These are phyloP conservation scores for Electrona antarctica DNA, from an alignment of 2,113 vertebrate genomes.

Conservation along the genomic window DNA sequence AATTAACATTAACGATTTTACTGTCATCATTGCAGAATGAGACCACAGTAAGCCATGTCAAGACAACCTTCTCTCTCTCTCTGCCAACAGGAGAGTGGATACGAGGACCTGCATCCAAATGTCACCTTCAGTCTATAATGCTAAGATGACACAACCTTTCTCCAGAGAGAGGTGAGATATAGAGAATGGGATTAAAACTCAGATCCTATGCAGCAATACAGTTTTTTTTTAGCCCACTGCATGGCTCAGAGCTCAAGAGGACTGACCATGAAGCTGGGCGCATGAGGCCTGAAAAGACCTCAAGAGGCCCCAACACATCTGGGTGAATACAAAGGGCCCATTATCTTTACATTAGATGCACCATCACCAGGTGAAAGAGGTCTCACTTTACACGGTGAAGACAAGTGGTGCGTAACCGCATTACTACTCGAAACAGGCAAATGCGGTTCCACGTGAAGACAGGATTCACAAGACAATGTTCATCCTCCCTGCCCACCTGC, in stretches of 20 bases:
- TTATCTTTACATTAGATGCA: neutral
- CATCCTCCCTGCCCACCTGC: slow-evolving; percentile 49
- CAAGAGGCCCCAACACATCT: neutral
- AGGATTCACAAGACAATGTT: slow-evolving; percentile 16
- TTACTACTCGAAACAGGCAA: neutral
- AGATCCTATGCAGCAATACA: neutral
- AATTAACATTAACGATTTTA: neutral
- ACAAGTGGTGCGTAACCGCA: slow-evolving; percentile 10
- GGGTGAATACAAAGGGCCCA: neutral
- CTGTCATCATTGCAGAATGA: slow-evolving; percentile 4
- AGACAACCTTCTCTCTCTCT: neutral
- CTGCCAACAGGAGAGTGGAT: neutral
- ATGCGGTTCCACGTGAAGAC: slow-evolving; percentile 7
- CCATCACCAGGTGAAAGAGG: slow-evolving; percentile 14
- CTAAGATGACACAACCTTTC: too few relatives aligned
- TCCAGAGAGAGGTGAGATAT: neutral
- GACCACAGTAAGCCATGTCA: slow-evolving; percentile 45
- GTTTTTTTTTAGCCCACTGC: neutral
- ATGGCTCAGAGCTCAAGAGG: neutral
- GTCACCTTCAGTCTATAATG: too few relatives aligned
- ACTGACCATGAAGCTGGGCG: neutral
- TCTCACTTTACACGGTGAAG: slow-evolving; percentile 22
- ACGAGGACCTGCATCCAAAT: too few relatives aligned
- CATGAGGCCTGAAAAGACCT: neutral
- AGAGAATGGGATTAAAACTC: slow-evolving; percentile 2